phyloP scores from a whole-genome alignment of 2,888 invertebrate genomes.

The Melinaea menophilus region DNA sequence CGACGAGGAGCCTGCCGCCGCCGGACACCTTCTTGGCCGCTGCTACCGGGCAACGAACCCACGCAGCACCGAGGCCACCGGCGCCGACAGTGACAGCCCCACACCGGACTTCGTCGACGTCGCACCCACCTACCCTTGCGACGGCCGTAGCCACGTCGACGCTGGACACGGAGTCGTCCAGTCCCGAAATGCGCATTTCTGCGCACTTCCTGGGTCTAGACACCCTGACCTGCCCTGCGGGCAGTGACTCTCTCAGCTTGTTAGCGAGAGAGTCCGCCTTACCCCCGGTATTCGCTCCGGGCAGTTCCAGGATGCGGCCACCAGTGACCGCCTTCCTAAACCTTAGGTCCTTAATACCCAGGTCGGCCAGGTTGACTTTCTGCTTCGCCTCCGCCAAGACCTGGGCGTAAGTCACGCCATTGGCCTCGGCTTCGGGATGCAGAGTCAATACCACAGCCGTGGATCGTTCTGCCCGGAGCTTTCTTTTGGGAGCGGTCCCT shows the following conservation, averaged over 20 bases:
- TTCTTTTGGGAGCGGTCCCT: too few relatives aligned
- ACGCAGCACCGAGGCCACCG: slow-evolving; percentile 1
- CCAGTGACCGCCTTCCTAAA: neutral
- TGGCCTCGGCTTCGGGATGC: neutral
- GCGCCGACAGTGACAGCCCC: slow-evolving; percentile 9
- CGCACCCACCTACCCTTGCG: slow-evolving; percentile 15
- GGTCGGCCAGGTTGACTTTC: neutral
- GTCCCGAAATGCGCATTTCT: slow-evolving; percentile 24
- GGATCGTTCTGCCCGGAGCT: neutral
- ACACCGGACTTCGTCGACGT: neutral
- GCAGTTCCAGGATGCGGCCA: neutral
- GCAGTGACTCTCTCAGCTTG: too few relatives aligned
- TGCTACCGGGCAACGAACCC: slow-evolving; percentile 22
- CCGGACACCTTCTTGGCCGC: slow-evolving; percentile 25
- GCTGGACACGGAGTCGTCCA: slow-evolving; percentile 27
- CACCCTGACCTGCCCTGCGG: too few relatives aligned
- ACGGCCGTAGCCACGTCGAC: slow-evolving; percentile 21
- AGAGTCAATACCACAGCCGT: neutral
- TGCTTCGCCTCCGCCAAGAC: neutral
- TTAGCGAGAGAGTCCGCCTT: neutral
- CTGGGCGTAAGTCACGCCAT: neutral
- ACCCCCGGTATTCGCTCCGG: neutral
- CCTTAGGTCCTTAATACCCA: neutral
- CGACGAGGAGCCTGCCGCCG: slow-evolving; percentile 20
- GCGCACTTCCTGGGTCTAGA: neutral